Base-by-base conservation (phyloP, 2,113 vertebrate species). In the Ovibos moschatus region DNA sequence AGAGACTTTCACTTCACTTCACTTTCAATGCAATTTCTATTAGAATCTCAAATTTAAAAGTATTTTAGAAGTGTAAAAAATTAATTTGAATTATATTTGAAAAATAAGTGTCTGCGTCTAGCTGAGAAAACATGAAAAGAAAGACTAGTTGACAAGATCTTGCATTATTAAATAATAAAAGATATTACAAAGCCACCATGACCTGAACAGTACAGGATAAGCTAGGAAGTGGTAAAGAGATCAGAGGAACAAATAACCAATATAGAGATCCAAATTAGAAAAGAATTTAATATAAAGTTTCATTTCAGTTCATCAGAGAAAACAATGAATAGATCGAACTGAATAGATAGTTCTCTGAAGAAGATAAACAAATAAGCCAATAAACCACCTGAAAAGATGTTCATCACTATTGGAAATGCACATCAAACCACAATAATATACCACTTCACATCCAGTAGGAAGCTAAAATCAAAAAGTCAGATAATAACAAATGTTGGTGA, bases 101-200 rank as follows among this genome's bases (percentile, higher is more conserved):
- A 96, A 89, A 90, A 71, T 60, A 96, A 60, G 55, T 81, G 79
- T n/a, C n/a, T 92, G 40, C n/a, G 33, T 17, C 28, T 90, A 64
- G 27, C 40, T 82, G 85, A 94, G 51, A 95, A 97, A 88, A 55
- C 33, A 74, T 47, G 71, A 85, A 67, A 96, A 89, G 47, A 85
- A 92, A 96, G n/a, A 51, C 21, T 51, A 94, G 30, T 74, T 85
- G 12, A 87, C 82, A 33, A 89, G 47, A 89, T 89, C 3, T 74
- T 86, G 79, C 19, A 55, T 82, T 67, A 67, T 88, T 96, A 91
- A 36, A 62, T 79, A 96, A 93, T 84, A 91, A 95, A 95, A 19
- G 28, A 95, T 33, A 47, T 36, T 74, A 83, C n/a, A 86, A 96
- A 96, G 51, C 57, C 16, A 91, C 36, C 33, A 60, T 84, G 57